Evolutionary conservation across 2,113 vertebrate species (phyloP), one percentile per base, ranked within the genome.

Genomic region (Sturnira hondurensis): DNA sequence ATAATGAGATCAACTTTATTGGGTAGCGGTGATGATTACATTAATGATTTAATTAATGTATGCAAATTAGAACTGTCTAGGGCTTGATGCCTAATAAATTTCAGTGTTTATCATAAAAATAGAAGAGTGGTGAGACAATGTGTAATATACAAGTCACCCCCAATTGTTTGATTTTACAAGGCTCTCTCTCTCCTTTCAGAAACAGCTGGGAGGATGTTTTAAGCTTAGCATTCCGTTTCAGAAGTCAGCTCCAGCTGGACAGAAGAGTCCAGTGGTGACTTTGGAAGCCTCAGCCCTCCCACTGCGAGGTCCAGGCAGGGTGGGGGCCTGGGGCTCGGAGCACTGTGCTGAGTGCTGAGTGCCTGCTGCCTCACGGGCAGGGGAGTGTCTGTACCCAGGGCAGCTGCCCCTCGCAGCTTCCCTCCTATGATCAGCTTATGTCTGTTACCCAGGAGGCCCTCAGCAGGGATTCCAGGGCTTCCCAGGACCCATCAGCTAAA

Each of bases 71-170:
- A 63, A 31, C 13, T 16, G 1, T 24, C 54, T n/a, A 47, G 20
- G 52, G 52, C 81, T 73, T 93, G 68, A 45, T n/a, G 11, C 33
- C 68, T n/a, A 28, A 1, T 26, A 41, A 33, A 54, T 52, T 67
- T 88, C 54, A 67, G 38, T 33, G 83, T 89, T 71, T 65, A 38
- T 36, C 83, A 63, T 47, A 81, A 86, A 70, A 74, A 81, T 45
- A 4, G 63, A 81, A 76, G 16, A 70, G 15, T 90, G 52, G 4
- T 36, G 11, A 54, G 45, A 38, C 43, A 20, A 13, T 45, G 45
- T 26, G 20, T 13, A 45, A 38, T 65, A 47, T 71, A 24, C 43
- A 65, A 70, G 68, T 47, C 80, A 36, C 58, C 33, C n/a, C 22
- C 28, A 77, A 22, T 33, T 24, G 33, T 78, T 78, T 84, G 10